Conservation (phyloP, 2,888 invertebrate genomes). For the Meiosimyza decipiens region DNA sequence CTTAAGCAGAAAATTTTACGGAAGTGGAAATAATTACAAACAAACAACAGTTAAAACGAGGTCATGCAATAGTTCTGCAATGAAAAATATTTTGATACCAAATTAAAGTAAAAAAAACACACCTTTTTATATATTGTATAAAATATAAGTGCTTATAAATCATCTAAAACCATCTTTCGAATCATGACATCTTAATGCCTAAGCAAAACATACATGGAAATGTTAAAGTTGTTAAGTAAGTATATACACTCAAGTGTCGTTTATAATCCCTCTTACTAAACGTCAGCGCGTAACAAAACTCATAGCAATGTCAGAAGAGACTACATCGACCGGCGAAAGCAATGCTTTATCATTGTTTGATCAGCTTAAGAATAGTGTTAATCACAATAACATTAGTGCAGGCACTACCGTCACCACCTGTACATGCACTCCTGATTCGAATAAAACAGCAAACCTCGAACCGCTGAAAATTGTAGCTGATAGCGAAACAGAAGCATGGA, state of each 20-base stretch:
- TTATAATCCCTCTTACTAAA: not conserved
- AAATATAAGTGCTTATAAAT: too few species aligned
- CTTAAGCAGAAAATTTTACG: not conserved
- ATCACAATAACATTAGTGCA: conserved; percentile 50
- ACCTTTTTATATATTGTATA: not conserved
- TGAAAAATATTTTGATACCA: not conserved
- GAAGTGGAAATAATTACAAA: conserved; percentile 7
- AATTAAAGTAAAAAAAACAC: not conserved
- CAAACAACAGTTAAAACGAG: conserved; percentile 12
- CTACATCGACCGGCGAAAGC: not conserved
- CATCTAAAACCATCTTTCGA: too few species aligned
- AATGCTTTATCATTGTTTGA: conserved; percentile 58
- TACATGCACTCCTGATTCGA: not conserved
- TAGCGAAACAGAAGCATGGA: conserved; percentile 20
- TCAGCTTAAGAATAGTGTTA: conserved; percentile 62
- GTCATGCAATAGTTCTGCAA: conserved; percentile 4
- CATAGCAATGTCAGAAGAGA: conserved; percentile 26
- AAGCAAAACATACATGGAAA: too few species aligned
- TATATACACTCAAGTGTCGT: not conserved
- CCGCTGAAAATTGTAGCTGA: not conserved
- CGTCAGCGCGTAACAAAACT: not conserved
- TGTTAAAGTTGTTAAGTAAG: too few species aligned
- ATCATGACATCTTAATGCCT: too few species aligned
- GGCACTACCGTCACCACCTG: not conserved
- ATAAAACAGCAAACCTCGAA: conserved; percentile 1